These are phyloP conservation scores for Teleopsis dalmanni DNA, from an alignment of 1,140 invertebrate genomes.

Conservation along the genomic window DNA sequence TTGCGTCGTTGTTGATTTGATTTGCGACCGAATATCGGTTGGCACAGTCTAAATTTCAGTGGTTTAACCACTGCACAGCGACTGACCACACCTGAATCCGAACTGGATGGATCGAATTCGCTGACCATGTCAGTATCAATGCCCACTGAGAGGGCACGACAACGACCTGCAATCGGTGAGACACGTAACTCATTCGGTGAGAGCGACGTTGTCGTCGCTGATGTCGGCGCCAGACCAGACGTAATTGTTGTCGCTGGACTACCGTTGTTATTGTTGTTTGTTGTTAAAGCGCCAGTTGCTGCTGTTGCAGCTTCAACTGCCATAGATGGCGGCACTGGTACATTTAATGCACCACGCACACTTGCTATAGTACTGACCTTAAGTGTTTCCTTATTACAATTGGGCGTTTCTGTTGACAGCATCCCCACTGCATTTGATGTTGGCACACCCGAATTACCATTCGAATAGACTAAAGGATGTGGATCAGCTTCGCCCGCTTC, in stretches of 20 bases:
- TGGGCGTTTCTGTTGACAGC: constrained; percentile 14
- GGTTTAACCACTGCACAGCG: constrained; percentile 82
- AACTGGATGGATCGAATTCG: constrained; percentile 86
- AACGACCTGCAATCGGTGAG: constrained; percentile 49
- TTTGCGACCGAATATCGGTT: constrained; percentile 73
- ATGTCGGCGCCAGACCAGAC: background rate
- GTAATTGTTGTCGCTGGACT: background rate
- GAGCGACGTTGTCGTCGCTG: constrained; percentile 1
- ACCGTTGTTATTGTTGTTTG: constrained; percentile 35
- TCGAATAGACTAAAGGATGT: constrained; percentile 32
- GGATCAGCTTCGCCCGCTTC: constrained; percentile 59
- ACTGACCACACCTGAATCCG: constrained; percentile 81
- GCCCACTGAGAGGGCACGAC: constrained; percentile 64
- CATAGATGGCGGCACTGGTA: constrained; percentile 37
- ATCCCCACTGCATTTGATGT: constrained; percentile 14
- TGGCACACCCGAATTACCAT: constrained; percentile 12
- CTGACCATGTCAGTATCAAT: constrained; percentile 86
- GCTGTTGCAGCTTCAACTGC: constrained; percentile 28
- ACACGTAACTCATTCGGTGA: constrained; percentile 57
- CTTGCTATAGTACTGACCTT: constrained; percentile 42
- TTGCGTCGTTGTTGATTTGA: constrained; percentile 45
- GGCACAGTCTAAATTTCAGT: constrained; percentile 73
- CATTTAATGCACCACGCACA: constrained; percentile 30
- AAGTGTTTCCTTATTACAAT: constrained; percentile 28
- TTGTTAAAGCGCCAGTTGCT: constrained; percentile 11